Conservation (phyloP, 2,888 invertebrate species). For the Eupithecia exiguata region DNA sequence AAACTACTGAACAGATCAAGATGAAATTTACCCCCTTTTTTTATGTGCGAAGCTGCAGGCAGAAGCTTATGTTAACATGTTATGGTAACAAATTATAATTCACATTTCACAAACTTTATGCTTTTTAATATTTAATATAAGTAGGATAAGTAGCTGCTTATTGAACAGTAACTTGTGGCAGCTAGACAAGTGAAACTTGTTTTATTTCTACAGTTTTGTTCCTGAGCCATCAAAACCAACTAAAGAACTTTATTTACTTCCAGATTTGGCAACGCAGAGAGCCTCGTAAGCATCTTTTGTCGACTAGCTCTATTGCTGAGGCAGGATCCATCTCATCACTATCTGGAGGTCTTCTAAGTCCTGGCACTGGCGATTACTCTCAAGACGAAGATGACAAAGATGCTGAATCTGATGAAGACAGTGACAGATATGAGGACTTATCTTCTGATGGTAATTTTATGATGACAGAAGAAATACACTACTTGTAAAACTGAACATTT, state of each 20-base stretch:
- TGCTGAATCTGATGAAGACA: constrained; percentile 91
- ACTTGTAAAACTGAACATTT: neutral
- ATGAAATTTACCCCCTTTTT: too few relatives aligned
- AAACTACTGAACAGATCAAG: too few relatives aligned
- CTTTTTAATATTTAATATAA: too few relatives aligned
- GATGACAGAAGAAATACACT: neutral
- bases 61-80: too few relatives aligned
- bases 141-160: neutral
- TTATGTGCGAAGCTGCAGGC: too few relatives aligned
- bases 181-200: neutral
- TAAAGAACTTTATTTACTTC: neutral
- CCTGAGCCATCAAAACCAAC: neutral
- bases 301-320: constrained; percentile 93
- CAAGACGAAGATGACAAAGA: constrained; percentile 92
- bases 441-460: constrained; percentile 87
- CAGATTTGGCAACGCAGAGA: constrained; percentile 94
- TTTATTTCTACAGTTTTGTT: neutral
- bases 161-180: neutral
- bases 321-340: constrained; percentile 93
- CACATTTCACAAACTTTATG: too few relatives aligned
- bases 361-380: constrained; percentile 89
- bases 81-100: too few relatives aligned
- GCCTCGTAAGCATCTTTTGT: constrained; percentile 92
- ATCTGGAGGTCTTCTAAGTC: constrained; percentile 92
- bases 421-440: constrained; percentile 93